A percentile compares a stretch with the other conserved stretches of the same genome.
Evolutionary conservation across 2,113 vertebrate genomes (phyloP).

Genomic region (Azemiops feae): DNA sequence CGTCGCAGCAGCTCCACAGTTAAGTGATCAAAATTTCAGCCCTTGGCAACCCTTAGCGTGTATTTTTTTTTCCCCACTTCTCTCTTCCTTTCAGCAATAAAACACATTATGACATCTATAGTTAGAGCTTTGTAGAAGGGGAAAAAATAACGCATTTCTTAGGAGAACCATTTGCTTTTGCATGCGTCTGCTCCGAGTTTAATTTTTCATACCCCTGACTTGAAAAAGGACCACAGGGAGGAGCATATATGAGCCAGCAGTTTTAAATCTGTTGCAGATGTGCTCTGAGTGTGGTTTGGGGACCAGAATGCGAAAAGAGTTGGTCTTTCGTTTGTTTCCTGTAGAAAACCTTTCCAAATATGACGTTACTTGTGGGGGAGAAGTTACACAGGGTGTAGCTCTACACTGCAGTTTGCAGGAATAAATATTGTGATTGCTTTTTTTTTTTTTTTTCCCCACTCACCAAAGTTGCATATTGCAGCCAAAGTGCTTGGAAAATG

Average conservation of each 20-base stretch:
- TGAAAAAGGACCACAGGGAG: slow-evolving; percentile 49
- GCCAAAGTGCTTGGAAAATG: slow-evolving; percentile 27
- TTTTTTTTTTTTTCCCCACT: slow-evolving; percentile 1
- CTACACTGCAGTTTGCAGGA: slow-evolving; percentile 8
- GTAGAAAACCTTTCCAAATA: slow-evolving; percentile 7
- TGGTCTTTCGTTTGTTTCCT: slow-evolving; percentile 33
- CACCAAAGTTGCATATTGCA: slow-evolving; percentile 37
- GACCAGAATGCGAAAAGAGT: slow-evolving; percentile 44
- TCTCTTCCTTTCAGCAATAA: background rate
- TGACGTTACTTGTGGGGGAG: slow-evolving; percentile 7
- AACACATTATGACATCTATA: slow-evolving; percentile 5
- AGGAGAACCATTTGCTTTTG: slow-evolving; percentile 24
- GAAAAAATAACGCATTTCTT: slow-evolving; percentile 13
- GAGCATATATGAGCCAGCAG: slow-evolving; percentile 55
- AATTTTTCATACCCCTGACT: slow-evolving; percentile 56
- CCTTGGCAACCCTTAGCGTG: too few relatives aligned
- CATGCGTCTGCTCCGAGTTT: slow-evolving; percentile 48
- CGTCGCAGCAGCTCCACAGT: too few relatives aligned
- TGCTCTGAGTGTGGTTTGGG: slow-evolving; percentile 19
- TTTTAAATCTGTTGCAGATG: slow-evolving; percentile 55
- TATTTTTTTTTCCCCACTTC: background rate
- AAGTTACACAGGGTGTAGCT: slow-evolving; percentile 27
- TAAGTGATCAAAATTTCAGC: too few relatives aligned
- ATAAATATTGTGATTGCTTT: background rate
- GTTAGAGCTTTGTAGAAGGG: slow-evolving; percentile 5